These are phyloP conservation scores for Drosophila mercatorum DNA, from an alignment of 2,888 invertebrate species.

Conservation along the genomic window DNA sequence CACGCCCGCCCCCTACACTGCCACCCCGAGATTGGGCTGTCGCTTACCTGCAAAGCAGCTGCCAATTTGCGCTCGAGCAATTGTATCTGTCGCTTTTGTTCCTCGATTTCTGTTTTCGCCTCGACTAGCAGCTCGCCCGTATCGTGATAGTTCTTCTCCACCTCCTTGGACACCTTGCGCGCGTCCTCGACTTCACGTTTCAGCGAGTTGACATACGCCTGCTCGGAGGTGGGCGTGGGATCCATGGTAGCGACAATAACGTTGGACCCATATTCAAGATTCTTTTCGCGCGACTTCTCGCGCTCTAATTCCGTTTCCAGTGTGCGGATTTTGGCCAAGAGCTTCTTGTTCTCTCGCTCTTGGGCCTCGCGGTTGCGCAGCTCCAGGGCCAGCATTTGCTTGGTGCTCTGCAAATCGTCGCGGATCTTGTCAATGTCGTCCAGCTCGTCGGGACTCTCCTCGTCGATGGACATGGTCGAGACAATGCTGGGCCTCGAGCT, in stretches of 20 bases:
- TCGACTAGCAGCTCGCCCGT: conserved; percentile 91
- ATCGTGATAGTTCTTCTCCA: conserved; percentile 91
- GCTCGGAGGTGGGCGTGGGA: conserved; percentile 86
- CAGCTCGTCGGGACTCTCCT: conserved; percentile 92
- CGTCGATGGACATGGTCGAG: conserved; percentile 85
- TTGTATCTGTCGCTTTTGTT: conserved; percentile 91
- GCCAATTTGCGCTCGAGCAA: conserved; percentile 91
- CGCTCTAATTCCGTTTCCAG: conserved; percentile 93
- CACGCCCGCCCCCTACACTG: conserved; percentile 6
- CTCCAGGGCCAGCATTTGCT: conserved; percentile 95
- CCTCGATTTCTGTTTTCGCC: conserved; percentile 91
- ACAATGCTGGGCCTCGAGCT: conserved; percentile 72
- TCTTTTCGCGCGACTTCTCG: conserved; percentile 85
- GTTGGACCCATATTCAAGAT: conserved; percentile 80
- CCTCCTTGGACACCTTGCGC: conserved; percentile 91
- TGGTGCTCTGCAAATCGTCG: conserved; percentile 95
- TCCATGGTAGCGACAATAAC: conserved; percentile 81
- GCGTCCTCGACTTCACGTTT: conserved; percentile 91
- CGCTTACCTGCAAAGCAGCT: conserved; percentile 87
- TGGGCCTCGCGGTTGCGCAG: conserved; percentile 93
- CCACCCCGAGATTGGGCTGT: conserved; percentile 1
- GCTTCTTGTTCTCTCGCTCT: conserved; percentile 93
- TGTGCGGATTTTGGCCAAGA: conserved; percentile 91
- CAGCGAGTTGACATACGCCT: conserved; percentile 88
- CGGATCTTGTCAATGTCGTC: conserved; percentile 96